Evolutionary conservation across 2,888 invertebrate species (phyloP), one percentile per base, ranked within the genome.

Genomic region (Hymenopus coronatus): DNA sequence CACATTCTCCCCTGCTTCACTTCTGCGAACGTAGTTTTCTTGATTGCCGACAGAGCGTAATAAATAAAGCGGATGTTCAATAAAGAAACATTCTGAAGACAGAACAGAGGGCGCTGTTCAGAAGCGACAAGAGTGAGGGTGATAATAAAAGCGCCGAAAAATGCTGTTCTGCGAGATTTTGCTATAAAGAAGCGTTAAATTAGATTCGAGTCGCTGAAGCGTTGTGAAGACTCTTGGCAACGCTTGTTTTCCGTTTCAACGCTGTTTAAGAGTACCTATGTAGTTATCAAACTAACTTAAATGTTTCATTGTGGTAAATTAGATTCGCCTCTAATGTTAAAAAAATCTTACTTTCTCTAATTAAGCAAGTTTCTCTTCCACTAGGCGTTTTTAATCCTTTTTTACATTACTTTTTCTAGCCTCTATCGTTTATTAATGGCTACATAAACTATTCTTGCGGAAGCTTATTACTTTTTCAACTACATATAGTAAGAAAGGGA

Each of bases 1-100:
- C 87, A 30, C 81, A 70, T 40, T 15, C 28, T 85, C 46, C 85
- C 85, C 40, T 27, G 9, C 40, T 40, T n/a, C 40, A 28, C 28
- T 27, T 82, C 81, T 70, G 81, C 33, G 81, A 87, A 82, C 82
- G 88, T 40, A 81, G 84, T 85, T 85, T 86, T 83, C 28, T 15
- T 86, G 85, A 86, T 88, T 88, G 86, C 83, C 83, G 88, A 46
- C 28, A 30, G 46, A 82, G 54, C 88, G 28, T 54, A 85, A 86
- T 85, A 88, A 85, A 88, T 88, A 85, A 40, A 86, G 82, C 88
- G 88, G 88, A 88, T 88, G 86, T 88, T 88, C 88, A 88, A 85
- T 88, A 88, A 88, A 88, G 88, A 86, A 82, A 46, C 54, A 70
- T 86, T 88, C 83, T 88, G 85, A 86, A 88, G 82, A 82, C n/a